Base-by-base conservation (phyloP, 2,888 invertebrate genomes). In the Brachyptera risi region DNA sequence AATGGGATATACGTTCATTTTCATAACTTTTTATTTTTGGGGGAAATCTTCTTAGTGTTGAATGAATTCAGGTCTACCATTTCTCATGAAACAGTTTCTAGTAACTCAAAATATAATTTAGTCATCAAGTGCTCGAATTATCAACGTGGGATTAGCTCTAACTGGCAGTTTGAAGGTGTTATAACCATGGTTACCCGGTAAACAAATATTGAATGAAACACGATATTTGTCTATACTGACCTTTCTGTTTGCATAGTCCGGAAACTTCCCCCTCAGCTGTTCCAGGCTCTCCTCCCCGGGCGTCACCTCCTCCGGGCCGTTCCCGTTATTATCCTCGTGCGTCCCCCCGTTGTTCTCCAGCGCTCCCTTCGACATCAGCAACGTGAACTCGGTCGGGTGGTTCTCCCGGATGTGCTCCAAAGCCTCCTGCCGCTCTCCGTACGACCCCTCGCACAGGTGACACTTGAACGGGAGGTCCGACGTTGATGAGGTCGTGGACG, bases 371-470 rank as follows among this genome's bases (percentile, higher is more conserved):
- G 86, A 85, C 71, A 92, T 82, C n/a, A 95, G 77, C 65, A 89
- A 80, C 37, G 88, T 86, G 72, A 91, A 96, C 67, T 93, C 93
- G 3, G 85, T 78, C 0, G 83, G 75, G 70, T 96, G 96, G 42
- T 80, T 78, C 21, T 83, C 79, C 66, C 87, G 86, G 67, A 94
- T 87, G 71, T 96, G 96, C 27, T 87, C 87, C 63, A 95, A 76
- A 21, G 92, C 91, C 17, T 88, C 88, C 63, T 85, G 82, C 1
- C 95, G 80, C 44, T 89, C 90, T 0, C 84, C 81, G 70, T 90
- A 96, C 0, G 92, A 90, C 7, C 85, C 87, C 69, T 95, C 95
- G 73, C 96, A 96, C 1, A 96, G 79, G 75, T 96, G 94, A 71
- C 96, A 96, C 75, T 94, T 94, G 78, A 90, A 95, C 4, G 91